Percentiles rank a stretch among this genome's conserved stretches.
Evolutionary conservation across 2,797 vertebrate genomes (phyloP).

Genomic region (Bradypodion pumilum): DNA sequence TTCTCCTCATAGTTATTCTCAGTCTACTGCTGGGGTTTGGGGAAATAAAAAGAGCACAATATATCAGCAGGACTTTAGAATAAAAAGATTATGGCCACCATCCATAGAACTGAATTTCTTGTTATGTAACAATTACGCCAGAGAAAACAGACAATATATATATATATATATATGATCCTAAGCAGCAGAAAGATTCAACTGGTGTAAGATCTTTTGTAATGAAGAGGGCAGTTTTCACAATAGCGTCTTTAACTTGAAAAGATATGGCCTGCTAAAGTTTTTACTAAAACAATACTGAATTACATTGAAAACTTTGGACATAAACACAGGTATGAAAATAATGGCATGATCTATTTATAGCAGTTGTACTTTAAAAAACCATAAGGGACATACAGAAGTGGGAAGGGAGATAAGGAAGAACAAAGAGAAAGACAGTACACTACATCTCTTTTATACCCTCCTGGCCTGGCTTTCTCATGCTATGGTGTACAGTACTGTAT

Average conservation of each 20-base stretch:
- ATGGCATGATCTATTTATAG: neutral
- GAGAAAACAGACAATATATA: constrained; percentile 3
- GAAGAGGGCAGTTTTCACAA: constrained; percentile 24
- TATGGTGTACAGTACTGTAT: too few relatives aligned
- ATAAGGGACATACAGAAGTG: neutral
- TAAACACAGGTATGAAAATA: neutral
- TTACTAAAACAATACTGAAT: neutral
- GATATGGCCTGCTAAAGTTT: neutral
- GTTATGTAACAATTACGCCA: constrained; percentile 44
- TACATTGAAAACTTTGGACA: neutral
- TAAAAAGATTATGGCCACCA: neutral
- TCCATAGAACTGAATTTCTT: constrained; percentile 33
- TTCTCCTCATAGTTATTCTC: constrained; percentile 42
- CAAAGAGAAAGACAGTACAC: neutral
- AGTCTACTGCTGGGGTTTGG: neutral
- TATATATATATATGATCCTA: constrained; percentile 42
- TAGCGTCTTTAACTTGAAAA: neutral
- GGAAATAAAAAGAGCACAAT: neutral
- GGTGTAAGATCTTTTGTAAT: constrained; percentile 22
- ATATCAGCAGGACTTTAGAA: constrained; percentile 18
- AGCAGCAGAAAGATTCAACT: constrained; percentile 5
- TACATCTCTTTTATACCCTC: neutral
- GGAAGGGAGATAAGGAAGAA: neutral
- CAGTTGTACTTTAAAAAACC: neutral
- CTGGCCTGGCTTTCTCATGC: neutral